Evolutionary conservation across 2,797 vertebrate species (phyloP), one percentile per base, ranked within the genome.

Genomic region (Gouania willdenowi): DNA sequence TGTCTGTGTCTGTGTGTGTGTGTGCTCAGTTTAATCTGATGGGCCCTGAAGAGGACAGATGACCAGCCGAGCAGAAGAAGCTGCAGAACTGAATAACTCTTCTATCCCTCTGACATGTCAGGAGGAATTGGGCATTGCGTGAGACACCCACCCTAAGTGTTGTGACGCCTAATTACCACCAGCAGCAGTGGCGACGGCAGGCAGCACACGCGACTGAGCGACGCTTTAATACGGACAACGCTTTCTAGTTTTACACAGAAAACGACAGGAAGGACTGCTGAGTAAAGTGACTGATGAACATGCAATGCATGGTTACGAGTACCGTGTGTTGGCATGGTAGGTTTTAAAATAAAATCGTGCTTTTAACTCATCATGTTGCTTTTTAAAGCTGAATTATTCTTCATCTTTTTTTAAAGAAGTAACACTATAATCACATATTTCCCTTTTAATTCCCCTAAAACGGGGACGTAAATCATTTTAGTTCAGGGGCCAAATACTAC

Each of bases 101-200:
- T 73, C 64, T 68, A 66, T 84, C 78, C 54, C 63, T 86, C 82
- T 30, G 54, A 79, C 71, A 79, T 55, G 77, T 85, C 85, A 79
- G 74, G 72, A 68, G 51, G 60, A 73, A 79, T 85, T 47, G 64
- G 26, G 58, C 17, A 47, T 43, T 5, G 55, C n/a, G 28, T 39
- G 4, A 76, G 69, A 81, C 78, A 56, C 61, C 52, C 66, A 53
- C 71, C 58, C 67, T 79, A 82, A 86, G 83, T 82, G 82, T 82
- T 83, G 71, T 82, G 77, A 87, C 76, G 79, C 83, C 79, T 84
- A 85, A 83, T 84, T 85, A 87, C 83, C 82, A 80, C 65, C 74
- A 80, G 68, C n/a, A 28, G 41, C 54, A 50, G 44, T 69, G 8
- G 21, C 68, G 19, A 71, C 63, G 52, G 51, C 17, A 17, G 5